Base-by-base conservation (phyloP, 2,888 invertebrate genomes). In the Amorpha juglandis region DNA sequence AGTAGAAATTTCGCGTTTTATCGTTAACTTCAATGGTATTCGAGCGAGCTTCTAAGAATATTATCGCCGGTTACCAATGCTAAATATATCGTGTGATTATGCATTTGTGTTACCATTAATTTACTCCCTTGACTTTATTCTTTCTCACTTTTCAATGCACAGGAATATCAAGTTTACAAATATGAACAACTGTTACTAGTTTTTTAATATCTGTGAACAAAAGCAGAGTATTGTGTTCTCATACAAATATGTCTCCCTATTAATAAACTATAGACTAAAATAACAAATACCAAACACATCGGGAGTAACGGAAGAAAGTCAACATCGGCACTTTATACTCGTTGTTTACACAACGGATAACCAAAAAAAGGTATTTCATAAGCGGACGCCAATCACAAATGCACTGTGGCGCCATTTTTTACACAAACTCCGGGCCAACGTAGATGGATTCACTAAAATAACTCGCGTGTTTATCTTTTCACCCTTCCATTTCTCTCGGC, bases 391-490 rank as follows among this genome's bases (percentile, higher is more conserved):
- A 89, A 87, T 92, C 92, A 90, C 70, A 75, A 74, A 75, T 77
- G 68, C 74, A 70, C 67, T 69, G 55, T 86, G 91, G 91, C 91
- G 92, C 92, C 92, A 89, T 90, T 91, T 88, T 90, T 88, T 89
- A 87, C 78, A 79, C 76, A 83, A 84, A 82, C 85, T 82, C 88
- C 77, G 21, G 7, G 66, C 78, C 86, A 89, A 89, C 58, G 42
- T 58, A 90, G 87, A 88, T 84, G 88, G 88, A 90, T 91, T 90
- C 87, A 90, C 92, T 89, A 89, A 92, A 92, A 92, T 92, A 92
- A 89, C 91, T 82, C 79, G 77, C 80, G 76, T 92, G 92, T 92
- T 92, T 92, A 92, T 87, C 86, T 89, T 91, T 92, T 90, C 91
- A 92, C 92, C 92, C 92, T 91, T 92, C 90, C 84, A 91, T 91